Percentiles rank a stretch among this genome's conserved stretches.
phyloP scores from a whole-genome alignment of 2,888 invertebrate genomes.

The Megalurothrips usitatus region DNA sequence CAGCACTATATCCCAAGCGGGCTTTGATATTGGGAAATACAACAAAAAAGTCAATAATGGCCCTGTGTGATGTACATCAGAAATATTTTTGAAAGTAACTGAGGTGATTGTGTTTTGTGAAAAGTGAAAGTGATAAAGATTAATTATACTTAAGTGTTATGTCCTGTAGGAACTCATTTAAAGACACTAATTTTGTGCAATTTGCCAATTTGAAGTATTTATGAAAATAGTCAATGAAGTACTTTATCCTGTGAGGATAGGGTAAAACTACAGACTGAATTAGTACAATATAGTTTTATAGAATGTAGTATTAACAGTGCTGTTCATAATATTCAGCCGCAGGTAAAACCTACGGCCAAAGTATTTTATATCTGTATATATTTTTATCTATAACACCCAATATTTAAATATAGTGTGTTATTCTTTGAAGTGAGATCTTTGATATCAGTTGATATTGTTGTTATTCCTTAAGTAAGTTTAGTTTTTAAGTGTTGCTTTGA shows the following conservation, averaged over 20 bases:
- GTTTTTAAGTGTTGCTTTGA: background rate
- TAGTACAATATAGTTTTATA: conserved; percentile 18
- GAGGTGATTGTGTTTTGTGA: background rate
- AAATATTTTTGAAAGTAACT: background rate
- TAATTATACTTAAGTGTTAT: conserved; percentile 11
- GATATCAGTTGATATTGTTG: background rate
- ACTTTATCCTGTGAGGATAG: background rate
- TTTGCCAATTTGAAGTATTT: background rate
- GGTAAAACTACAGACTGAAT: conserved; percentile 18
- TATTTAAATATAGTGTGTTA: background rate
- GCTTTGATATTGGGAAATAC: conserved; percentile 3
- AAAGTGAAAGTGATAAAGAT: conserved; percentile 4
- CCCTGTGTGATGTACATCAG: background rate
- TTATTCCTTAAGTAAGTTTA: background rate
- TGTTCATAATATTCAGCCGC: background rate
- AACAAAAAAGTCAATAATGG: conserved; percentile 6
- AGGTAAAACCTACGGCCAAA: background rate
- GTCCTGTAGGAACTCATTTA: background rate
- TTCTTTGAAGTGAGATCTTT: background rate
- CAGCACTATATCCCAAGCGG: background rate
- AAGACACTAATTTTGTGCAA: background rate
- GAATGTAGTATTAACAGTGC: background rate
- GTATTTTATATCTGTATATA: background rate
- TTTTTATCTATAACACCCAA: background rate
- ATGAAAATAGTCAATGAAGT: conserved; percentile 6